Conservation (phyloP, 2,888 invertebrate species). For the Drosophila quasianomalipes region DNA sequence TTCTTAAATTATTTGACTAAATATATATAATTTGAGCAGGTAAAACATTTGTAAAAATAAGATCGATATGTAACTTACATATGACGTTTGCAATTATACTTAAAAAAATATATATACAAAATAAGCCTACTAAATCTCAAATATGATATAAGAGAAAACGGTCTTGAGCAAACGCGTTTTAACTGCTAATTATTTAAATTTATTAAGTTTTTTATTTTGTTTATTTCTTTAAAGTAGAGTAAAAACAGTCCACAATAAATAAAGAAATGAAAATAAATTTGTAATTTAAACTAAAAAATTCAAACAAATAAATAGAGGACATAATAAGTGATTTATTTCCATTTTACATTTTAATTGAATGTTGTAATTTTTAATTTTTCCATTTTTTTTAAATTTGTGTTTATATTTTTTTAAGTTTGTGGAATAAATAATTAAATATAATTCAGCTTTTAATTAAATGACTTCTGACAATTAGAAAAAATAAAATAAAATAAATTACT, state of each 20-base stretch:
- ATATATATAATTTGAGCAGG: not conserved
- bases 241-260: not conserved
- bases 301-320: not conserved
- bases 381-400: not conserved
- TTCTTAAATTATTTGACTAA: not conserved
- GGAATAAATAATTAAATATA: not conserved
- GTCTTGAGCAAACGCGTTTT: not conserved
- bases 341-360: not conserved
- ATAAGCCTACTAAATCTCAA: not conserved
- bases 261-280: not conserved
- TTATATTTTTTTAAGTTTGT: not conserved
- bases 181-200: not conserved
- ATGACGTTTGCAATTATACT: not conserved
- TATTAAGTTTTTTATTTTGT: not conserved
- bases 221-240: not conserved
- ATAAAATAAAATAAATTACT: not conserved
- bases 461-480: not conserved
- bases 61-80: not conserved
- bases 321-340: not conserved
- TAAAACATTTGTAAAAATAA: not conserved
- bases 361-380: accelerated
- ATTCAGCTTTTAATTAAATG: too few relatives aligned
- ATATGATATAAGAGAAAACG: not conserved
- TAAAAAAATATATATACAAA: not conserved
- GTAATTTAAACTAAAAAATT: not conserved